phyloP scores from a whole-genome alignment of 2,888 invertebrate genomes.

The Synanthedon formicaeformis region DNA sequence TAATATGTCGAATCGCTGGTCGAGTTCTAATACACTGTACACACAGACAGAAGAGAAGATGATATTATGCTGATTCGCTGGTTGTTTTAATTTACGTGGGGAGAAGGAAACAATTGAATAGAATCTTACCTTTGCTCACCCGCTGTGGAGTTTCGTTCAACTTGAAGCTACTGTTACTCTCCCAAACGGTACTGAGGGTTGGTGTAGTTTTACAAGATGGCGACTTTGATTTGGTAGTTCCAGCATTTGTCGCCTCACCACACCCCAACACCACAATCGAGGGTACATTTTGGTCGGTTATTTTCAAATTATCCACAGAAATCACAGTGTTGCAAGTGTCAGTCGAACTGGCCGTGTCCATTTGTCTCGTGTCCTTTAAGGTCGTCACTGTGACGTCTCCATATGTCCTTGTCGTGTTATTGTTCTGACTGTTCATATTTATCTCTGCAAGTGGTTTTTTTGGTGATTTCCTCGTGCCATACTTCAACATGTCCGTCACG shows the following conservation, averaged over 20 bases:
- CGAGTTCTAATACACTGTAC: no score
- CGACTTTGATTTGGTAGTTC: conserved; percentile 33
- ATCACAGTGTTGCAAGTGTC: conserved; percentile 45
- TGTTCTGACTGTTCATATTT: conserved; percentile 34
- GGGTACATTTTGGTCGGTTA: conserved; percentile 7
- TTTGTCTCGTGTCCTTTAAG: conserved; percentile 35
- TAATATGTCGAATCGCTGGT: no score
- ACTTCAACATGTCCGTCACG: conserved; percentile 41
- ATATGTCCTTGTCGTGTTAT: conserved; percentile 10
- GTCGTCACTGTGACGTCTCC: conserved; percentile 27
- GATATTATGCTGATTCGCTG: no score
- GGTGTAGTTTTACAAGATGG: conserved; percentile 49
- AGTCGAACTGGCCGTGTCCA: conserved; percentile 39
- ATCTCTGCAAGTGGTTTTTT: conserved; percentile 42
- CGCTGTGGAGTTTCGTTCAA: conserved; percentile 39
- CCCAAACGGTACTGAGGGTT: conserved; percentile 51
- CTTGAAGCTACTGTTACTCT: conserved; percentile 43
- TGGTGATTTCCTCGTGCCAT: conserved; percentile 27
- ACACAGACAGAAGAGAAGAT: no score
- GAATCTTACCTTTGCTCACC: conserved; percentile 31
- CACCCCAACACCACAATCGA: conserved; percentile 16
- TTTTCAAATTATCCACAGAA: conserved; percentile 26
- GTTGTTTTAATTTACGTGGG: no score
- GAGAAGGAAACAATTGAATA: conserved; percentile 1
- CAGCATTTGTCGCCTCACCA: conserved; percentile 12